Conservation (phyloP, 1,140 invertebrate genomes). For the Hylaeus anthracinus region DNA sequence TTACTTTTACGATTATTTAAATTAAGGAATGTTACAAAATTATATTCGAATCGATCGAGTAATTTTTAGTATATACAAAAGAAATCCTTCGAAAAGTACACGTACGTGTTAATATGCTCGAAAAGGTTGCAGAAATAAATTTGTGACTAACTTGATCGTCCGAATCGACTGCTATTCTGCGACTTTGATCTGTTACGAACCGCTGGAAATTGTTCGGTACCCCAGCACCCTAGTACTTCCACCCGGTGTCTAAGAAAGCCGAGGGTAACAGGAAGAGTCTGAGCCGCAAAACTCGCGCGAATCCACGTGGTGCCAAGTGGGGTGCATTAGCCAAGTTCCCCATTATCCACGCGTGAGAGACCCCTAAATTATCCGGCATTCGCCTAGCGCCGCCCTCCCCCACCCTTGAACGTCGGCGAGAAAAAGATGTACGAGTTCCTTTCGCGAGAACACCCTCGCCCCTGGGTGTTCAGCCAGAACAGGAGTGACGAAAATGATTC, state of each 20-base stretch:
- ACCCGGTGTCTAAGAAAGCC: conserved; percentile 17
- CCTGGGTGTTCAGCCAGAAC: conserved; percentile 14
- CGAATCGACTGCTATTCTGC: background rate
- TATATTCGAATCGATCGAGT: too few species aligned
- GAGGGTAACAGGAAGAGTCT: conserved; percentile 34
- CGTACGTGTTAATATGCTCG: too few species aligned
- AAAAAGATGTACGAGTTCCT: conserved; percentile 77
- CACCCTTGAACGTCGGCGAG: conserved; percentile 72
- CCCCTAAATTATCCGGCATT: conserved; percentile 78
- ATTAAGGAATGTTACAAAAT: too few species aligned
- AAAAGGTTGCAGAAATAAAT: too few species aligned
- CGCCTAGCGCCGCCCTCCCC: conserved; percentile 67
- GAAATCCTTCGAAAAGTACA: too few species aligned
- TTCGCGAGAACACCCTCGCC: conserved; percentile 52
- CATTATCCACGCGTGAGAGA: conserved; percentile 80
- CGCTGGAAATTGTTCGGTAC: background rate
- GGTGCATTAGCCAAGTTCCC: conserved; percentile 78
- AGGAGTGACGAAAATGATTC: conserved; percentile 41
- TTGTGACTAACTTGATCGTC: too few species aligned
- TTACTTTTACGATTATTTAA: too few species aligned
- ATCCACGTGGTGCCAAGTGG: conserved; percentile 76
- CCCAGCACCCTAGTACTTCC: background rate
- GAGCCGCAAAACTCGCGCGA: conserved; percentile 65
- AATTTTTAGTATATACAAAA: too few species aligned
- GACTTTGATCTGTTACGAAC: background rate